Percentiles rank a stretch among this genome's conserved stretches.
These are phyloP conservation scores for Bombus impatiens DNA, from an alignment of 1,140 invertebrate genomes.

Conservation along the genomic window DNA sequence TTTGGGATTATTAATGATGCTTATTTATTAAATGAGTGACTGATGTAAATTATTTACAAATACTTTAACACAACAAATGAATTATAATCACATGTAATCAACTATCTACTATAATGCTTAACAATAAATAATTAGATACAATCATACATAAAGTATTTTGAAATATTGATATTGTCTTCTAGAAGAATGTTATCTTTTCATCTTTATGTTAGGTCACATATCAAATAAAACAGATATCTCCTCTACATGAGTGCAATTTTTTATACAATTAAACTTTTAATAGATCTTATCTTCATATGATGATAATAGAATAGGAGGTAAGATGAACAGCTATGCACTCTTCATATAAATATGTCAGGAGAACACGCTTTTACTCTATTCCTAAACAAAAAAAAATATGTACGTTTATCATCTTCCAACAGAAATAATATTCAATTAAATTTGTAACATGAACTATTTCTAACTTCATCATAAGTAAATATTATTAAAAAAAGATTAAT, in stretches of 20 bases:
- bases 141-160: slow-evolving; percentile 57
- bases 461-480: background rate
- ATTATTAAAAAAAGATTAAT: background rate
- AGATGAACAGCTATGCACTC: slow-evolving; percentile 66
- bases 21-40: slow-evolving; percentile 72
- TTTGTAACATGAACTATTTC: slow-evolving; percentile 1
- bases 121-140: slow-evolving; percentile 69
- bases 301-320: slow-evolving; percentile 66
- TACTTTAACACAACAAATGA: slow-evolving; percentile 68
- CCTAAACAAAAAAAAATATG: slow-evolving; percentile 72
- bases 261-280: slow-evolving; percentile 49
- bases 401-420: slow-evolving; percentile 50
- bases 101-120: slow-evolving; percentile 62
- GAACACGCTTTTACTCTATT: slow-evolving; percentile 69
- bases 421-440: slow-evolving; percentile 15
- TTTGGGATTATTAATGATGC: slow-evolving; percentile 70
- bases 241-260: slow-evolving; percentile 37
- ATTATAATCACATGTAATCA: slow-evolving; percentile 67
- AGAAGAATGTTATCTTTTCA: slow-evolving; percentile 38
- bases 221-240: slow-evolving; percentile 44
- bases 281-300: slow-evolving; percentile 58
- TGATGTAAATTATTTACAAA: slow-evolving; percentile 71
- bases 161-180: slow-evolving; percentile 59
- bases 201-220: slow-evolving; percentile 53
- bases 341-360: slow-evolving; percentile 71